Base-by-base conservation (phyloP, 2,797 vertebrate genomes). In the Clarias pachynema region DNA sequence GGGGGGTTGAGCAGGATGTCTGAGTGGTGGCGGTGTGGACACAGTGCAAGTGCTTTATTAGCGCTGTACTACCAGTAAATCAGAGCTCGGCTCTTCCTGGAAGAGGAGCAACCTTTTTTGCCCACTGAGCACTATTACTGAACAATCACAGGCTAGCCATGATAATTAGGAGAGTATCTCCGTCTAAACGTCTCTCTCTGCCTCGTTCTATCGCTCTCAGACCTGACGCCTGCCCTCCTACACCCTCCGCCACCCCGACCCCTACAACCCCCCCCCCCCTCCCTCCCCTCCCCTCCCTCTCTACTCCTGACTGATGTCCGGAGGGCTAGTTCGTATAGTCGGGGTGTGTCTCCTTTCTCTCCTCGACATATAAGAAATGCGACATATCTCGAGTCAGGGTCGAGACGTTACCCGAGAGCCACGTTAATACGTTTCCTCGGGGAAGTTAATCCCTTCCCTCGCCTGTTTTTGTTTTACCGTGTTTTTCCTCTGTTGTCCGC, bases 101-200 rank as follows among this genome's bases (percentile, higher is more conserved):
- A 96, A 96, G 94, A 93, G 94, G 92, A 94, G 95, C 95, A 96
- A 96, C 95, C 93, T 96, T 95, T 96, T 91, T 90, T 91, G 88
- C 94, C 95, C 95, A 95, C 94, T 95, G 95, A 96, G 95, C 95
- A 95, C 95, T 96, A 96, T 96, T 96, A 96, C 95, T 93, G 95
- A 96, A 96, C 95, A 95, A 95, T 96, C 94, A 95, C 93, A 95
- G 95, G 94, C 95, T 93, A 94, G 95, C 95, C 95, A 95, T 95
- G 95, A 95, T 96, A 96, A 96, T 96, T 96, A 96, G 95, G 93
- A 93, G 93, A 95, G 94, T 93, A 95, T 95, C 95, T 95, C 90
- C 88, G 89, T 92, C 90, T 91, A 91, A 92, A 93, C 86, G 82
- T 89, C 89, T 89, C 91, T 89, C 91, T 89, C 91, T 87, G 81